Base-by-base conservation (phyloP, 2,888 invertebrate species). In the Mythimna loreyi region DNA sequence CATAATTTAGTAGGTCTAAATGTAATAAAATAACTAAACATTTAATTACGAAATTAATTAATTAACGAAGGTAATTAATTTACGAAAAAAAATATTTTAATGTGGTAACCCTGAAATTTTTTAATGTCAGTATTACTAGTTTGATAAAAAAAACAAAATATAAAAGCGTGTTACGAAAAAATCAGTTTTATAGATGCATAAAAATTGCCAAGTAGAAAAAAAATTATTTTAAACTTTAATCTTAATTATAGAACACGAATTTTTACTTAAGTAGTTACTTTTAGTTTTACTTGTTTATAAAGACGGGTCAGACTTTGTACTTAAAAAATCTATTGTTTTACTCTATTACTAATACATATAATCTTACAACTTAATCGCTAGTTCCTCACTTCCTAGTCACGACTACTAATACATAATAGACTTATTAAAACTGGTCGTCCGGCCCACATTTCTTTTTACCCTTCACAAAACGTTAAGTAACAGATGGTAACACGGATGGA, bases 381-480 rank as follows among this genome's bases (percentile, higher is more conserved):
- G 3, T 50, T 59, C 19, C 19, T 45, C 28, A 45, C 55, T 74
- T 73, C 62, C 70, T 49, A 53, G 66, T 76, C 66, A 76, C 75
- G 72, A 53, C 23, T 40, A 21, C 5, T 28, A 47, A 33, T 43
- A 43, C 40, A 60, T 50, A 71, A 71, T 43, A 58, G 47, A 72
- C 66, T 72, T 72, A 75, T 66, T 77, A 49, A 59, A 78, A 69
- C 36, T 59, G 62, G 55, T 59, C 33, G 23, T 49, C 55, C 59
- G 58, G 23, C 0, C 55, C 33, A 69, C 59, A 60, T 78, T 74
- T 62, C 58, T 74, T 69, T 68, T 74, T 63, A 74, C 69, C 65
- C 55, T 78, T 78, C 74, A 78, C 64, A 45, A 6, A 23, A 33
- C 13, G 49, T 77, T 68, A 56, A 28, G 69, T 78, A 77, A 77